A percentile compares a stretch with the other conserved stretches of the same genome.
phyloP scores from a whole-genome alignment of 1,140 invertebrate genomes.

The Macrosteles quadrilineatus region DNA sequence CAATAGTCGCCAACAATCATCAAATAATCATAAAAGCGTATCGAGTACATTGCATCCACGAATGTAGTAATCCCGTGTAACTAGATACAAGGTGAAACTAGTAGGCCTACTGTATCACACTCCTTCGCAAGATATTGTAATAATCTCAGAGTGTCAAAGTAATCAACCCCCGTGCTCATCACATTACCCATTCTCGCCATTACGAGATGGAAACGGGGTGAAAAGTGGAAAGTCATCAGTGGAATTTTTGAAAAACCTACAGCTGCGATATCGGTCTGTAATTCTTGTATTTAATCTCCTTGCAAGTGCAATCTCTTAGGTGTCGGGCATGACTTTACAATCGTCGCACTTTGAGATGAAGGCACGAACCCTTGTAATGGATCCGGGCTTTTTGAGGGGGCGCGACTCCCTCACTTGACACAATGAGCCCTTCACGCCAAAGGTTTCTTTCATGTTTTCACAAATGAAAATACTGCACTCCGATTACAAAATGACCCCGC shows the following conservation, averaged over 20 bases:
- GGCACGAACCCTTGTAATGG: not conserved
- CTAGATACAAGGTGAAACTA: too few relatives aligned
- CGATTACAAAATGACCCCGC: conserved; percentile 6
- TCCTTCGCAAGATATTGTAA: too few relatives aligned
- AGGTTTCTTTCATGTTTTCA: conserved; percentile 32
- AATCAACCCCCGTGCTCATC: not conserved
- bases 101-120: too few relatives aligned
- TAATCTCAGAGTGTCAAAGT: too few relatives aligned
- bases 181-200: not conserved
- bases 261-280: conserved; percentile 11
- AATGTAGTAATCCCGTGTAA: too few relatives aligned
- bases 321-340: not conserved
- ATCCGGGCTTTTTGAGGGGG: not conserved
- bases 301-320: conserved; percentile 8
- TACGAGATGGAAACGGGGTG: not conserved
- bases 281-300: not conserved
- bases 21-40: too few relatives aligned
- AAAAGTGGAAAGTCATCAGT: conserved; percentile 4
- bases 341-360: not conserved
- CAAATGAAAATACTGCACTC: conserved; percentile 32
- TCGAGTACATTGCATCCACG: too few relatives aligned
- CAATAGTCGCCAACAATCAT: too few relatives aligned
- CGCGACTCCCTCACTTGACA: not conserved
- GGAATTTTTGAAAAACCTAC: conserved; percentile 2
- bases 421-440: conserved; percentile 24